Evolutionary conservation across 2,113 vertebrate species (phyloP).

Genomic region (Xiphophorus maculatus): DNA sequence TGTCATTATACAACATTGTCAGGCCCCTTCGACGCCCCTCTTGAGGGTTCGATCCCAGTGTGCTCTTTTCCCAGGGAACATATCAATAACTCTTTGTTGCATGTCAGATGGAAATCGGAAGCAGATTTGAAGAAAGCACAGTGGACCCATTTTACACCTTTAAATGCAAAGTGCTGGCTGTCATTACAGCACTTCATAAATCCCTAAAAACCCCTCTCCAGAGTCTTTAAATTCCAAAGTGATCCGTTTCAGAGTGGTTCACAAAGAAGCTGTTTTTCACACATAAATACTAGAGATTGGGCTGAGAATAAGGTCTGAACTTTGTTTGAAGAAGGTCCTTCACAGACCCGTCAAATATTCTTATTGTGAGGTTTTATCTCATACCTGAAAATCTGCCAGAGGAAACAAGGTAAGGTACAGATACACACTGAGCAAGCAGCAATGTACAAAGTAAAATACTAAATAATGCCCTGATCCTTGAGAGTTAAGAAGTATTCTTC

Average conservation of each 20-base stretch:
- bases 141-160: conserved; percentile 38
- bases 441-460: background rate
- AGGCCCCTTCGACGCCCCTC: conserved; percentile 31
- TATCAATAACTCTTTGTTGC: conserved; percentile 62
- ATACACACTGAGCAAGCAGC: background rate
- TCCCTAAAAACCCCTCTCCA: conserved; percentile 10
- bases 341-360: background rate
- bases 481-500: background rate
- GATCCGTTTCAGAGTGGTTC: background rate
- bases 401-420: background rate
- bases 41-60: conserved; percentile 39
- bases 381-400: background rate
- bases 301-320: background rate
- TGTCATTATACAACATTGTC: conserved; percentile 53
- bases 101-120: conserved; percentile 49
- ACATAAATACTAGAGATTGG: background rate
- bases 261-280: conserved; percentile 1
- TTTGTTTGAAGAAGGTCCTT: background rate
- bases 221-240: conserved; percentile 40
- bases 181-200: conserved; percentile 37
- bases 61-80: conserved; percentile 32
- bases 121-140: conserved; percentile 26
- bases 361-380: background rate
- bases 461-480: background rate
- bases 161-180: conserved; percentile 50